A percentile compares a stretch with the other conserved stretches of the same genome.
Conservation (phyloP, 2,888 invertebrate genomes). For the Drosophila monieri region DNA sequence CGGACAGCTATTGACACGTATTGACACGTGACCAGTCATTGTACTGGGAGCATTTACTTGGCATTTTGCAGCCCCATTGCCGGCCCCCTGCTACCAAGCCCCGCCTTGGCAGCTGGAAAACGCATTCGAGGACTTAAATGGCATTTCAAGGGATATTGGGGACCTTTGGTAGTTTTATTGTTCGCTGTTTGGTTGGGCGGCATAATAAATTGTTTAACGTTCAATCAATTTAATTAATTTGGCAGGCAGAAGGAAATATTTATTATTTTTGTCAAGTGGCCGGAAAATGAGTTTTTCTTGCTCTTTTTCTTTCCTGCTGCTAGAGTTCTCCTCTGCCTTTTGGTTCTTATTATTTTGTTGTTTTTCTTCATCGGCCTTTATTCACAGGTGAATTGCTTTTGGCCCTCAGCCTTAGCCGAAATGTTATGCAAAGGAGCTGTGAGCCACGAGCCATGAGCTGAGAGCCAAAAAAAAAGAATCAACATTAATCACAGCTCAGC, state of each 20-base stretch:
- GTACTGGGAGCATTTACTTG: slow-evolving; percentile 51
- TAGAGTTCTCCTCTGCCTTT: slow-evolving; percentile 9
- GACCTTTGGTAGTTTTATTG: slow-evolving; percentile 24
- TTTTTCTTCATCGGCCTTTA: slow-evolving; percentile 37
- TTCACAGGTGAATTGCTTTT: slow-evolving; percentile 65
- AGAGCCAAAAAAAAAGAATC: slow-evolving; percentile 47
- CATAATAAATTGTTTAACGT: slow-evolving; percentile 61
- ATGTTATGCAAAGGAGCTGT: slow-evolving; percentile 51
- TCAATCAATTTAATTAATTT: slow-evolving; percentile 75
- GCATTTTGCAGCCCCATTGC: slow-evolving; percentile 18
- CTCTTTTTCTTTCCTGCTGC: slow-evolving; percentile 13
- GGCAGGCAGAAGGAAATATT: slow-evolving; percentile 28
- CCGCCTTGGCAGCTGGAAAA: slow-evolving; percentile 27
- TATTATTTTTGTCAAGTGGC: slow-evolving; percentile 38
- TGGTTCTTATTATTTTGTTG: neutral
- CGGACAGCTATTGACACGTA: slow-evolving; percentile 68
- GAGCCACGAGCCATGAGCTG: slow-evolving; percentile 33
- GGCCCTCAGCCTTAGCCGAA: slow-evolving; percentile 34
- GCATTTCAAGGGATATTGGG: slow-evolving; percentile 9
- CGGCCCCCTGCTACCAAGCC: neutral
- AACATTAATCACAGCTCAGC: slow-evolving; percentile 81
- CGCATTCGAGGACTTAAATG: slow-evolving; percentile 38
- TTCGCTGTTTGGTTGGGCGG: slow-evolving; percentile 50
- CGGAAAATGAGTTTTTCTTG: slow-evolving; percentile 41
- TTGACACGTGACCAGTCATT: slow-evolving; percentile 70